phyloP scores from a whole-genome alignment of 2,797 vertebrate species.

The Ara ararauna region DNA sequence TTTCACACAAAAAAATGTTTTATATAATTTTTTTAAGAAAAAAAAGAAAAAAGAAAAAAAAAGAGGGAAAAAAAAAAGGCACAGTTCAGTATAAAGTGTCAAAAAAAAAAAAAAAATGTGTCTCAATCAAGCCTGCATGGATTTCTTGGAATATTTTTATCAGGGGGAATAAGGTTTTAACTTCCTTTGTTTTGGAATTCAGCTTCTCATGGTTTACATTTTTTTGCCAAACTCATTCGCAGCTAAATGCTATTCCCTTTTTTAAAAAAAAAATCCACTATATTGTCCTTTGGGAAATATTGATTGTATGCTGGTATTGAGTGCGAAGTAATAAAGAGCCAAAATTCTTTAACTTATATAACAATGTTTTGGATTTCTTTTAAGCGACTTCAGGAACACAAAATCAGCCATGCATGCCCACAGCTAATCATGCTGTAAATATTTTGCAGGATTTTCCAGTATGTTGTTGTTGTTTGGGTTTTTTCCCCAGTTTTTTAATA shows the following conservation, averaged over 20 bases:
- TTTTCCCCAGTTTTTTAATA: constrained; percentile 28
- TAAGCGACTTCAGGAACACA: constrained; percentile 63
- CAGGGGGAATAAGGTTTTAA: constrained; percentile 73
- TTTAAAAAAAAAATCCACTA: neutral
- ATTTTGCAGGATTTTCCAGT: constrained; percentile 46
- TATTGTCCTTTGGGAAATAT: neutral
- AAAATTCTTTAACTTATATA: constrained; percentile 61
- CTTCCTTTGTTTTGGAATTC: constrained; percentile 77
- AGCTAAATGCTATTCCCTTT: neutral
- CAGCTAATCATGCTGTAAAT: constrained; percentile 71
- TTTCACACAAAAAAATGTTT: constrained; percentile 76
- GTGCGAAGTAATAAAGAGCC: constrained; percentile 19
- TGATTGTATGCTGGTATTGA: rapidly evolving
- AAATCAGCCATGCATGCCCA: constrained; percentile 55
- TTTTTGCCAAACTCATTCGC: constrained; percentile 50
- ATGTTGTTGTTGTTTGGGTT: neutral
- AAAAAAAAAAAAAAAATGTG: constrained; percentile 71
- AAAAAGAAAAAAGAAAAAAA: neutral
- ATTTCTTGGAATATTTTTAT: constrained; percentile 70
- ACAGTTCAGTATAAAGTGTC: constrained; percentile 71
- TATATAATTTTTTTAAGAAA: constrained; percentile 15
- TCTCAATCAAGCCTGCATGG: constrained; percentile 74
- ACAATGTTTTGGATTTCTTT: constrained; percentile 61
- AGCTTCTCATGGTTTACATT: constrained; percentile 43
- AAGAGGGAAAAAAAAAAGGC: neutral